Percentiles rank a stretch among this genome's conserved stretches.
These are phyloP conservation scores for Sus scrofa DNA, from an alignment of 2,113 vertebrate species.

Conservation along the genomic window T2T-Sscrofa CM000812.6:169494501-169495000, in stretches of 20 bases:
- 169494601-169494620: constrained; percentile 86
- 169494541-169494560: constrained; percentile 90
- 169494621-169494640: constrained; percentile 83
- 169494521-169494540: constrained; percentile 88
- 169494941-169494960: neutral
- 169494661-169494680: constrained; percentile 70
- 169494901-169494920: neutral
- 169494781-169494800: neutral
- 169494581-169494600: constrained; percentile 86
- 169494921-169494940: neutral
- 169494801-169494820: neutral
- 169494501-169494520: constrained; percentile 69
- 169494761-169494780: neutral
- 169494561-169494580: constrained; percentile 87
- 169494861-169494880: neutral
- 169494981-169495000: neutral
- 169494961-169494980: neutral
- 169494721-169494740: neutral
- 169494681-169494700: constrained; percentile 17
- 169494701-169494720: neutral
- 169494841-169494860: neutral
- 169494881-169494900: neutral
- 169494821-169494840: neutral
- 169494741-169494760: neutral
- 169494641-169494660: constrained; percentile 76